Conservation (phyloP, 2,888 invertebrate genomes). For the Eilema caniola region DNA sequence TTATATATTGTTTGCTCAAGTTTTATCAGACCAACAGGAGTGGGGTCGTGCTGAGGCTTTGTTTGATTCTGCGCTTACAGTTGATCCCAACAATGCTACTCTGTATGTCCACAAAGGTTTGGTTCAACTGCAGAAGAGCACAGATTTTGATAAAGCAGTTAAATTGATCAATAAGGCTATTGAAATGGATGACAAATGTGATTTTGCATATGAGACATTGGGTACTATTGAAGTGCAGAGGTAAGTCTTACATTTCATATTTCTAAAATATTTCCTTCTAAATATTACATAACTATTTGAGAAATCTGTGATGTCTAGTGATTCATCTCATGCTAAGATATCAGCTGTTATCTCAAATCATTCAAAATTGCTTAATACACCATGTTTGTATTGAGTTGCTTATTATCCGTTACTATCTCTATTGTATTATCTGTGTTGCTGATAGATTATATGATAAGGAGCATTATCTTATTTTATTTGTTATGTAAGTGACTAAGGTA, state of each 20-base stretch:
- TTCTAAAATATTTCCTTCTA: background rate
- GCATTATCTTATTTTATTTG: slow-evolving; percentile 33
- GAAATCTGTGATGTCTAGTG: slow-evolving; percentile 8
- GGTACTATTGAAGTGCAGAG: slow-evolving; percentile 98
- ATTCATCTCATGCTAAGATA: slow-evolving; percentile 26
- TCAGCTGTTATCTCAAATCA: slow-evolving; percentile 15
- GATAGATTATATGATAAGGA: slow-evolving; percentile 39
- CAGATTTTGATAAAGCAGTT: slow-evolving; percentile 93
- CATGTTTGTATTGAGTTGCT: slow-evolving; percentile 22
- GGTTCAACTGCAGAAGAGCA: slow-evolving; percentile 94
- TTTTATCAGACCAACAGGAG: slow-evolving; percentile 94
- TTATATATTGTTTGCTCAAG: slow-evolving; percentile 96
- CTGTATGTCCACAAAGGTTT: slow-evolving; percentile 95
- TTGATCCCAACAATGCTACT: slow-evolving; percentile 95
- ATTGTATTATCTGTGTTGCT: slow-evolving; percentile 37
- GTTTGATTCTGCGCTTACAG: slow-evolving; percentile 92
- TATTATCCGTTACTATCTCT: slow-evolving; percentile 45
- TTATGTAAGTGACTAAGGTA: slow-evolving; percentile 33
- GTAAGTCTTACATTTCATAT: slow-evolving; percentile 73
- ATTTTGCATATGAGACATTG: slow-evolving; percentile 97
- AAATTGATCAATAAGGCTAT: slow-evolving; percentile 93
- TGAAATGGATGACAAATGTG: slow-evolving; percentile 96
- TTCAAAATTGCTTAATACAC: slow-evolving; percentile 4
- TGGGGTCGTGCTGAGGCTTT: slow-evolving; percentile 94
- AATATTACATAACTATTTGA: background rate